phyloP scores from a whole-genome alignment of 2,113 vertebrate species.

The Zosterops pallidus region DNA sequence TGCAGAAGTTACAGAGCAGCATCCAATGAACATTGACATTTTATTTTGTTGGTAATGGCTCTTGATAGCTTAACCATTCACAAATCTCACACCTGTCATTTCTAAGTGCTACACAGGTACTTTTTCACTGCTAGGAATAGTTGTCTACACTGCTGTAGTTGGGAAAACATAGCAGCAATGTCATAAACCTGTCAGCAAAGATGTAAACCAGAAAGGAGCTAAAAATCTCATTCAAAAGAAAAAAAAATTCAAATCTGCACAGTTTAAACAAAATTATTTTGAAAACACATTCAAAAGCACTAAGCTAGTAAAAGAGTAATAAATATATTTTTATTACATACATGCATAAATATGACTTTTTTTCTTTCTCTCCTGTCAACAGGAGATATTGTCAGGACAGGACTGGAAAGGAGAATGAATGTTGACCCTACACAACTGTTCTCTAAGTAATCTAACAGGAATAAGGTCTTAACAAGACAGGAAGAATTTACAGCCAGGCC shows the following conservation, averaged over 20 bases:
- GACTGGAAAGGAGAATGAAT: not conserved
- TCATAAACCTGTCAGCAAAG: not conserved
- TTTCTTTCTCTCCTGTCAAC: not conserved
- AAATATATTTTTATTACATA: not conserved
- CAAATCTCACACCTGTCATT: not conserved
- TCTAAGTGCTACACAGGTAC: not conserved
- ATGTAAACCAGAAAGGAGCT: not conserved
- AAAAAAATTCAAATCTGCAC: not conserved
- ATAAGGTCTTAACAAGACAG: not conserved
- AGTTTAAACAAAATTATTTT: not conserved
- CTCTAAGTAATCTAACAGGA: not conserved
- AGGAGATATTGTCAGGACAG: not conserved
- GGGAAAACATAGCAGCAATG: not conserved
- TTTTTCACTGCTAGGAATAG: not conserved
- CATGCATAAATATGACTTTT: rapidly evolving
- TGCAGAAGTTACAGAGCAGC: not conserved
- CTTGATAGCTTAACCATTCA: not conserved
- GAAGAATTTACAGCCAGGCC: not conserved
- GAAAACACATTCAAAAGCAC: not conserved
- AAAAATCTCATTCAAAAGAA: not conserved
- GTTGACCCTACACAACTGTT: not conserved
- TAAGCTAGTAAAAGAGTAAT: not conserved
- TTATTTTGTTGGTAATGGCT: not conserved
- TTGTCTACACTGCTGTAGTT: not conserved
- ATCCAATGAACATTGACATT: not conserved